These are phyloP conservation scores for Samia ricini DNA, from an alignment of 1,140 invertebrate species.

Conservation along the genomic window DNA sequence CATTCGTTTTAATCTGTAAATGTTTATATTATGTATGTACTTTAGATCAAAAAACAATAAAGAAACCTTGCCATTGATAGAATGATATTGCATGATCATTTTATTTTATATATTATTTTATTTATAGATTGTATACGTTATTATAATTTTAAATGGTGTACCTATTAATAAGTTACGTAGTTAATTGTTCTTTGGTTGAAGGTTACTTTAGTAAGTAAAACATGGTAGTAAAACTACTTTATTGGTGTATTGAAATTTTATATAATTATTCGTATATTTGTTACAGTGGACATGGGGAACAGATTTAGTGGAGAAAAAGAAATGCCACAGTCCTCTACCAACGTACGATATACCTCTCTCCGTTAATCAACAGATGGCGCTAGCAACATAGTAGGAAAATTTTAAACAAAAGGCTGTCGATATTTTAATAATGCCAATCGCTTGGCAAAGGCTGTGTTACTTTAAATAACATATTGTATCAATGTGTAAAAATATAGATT, in stretches of 20 bases:
- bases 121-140: too few relatives aligned
- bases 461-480: conserved; percentile 18
- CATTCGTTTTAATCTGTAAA: neutral
- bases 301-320: conserved; percentile 26
- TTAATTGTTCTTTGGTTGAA: too few relatives aligned
- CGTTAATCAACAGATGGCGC: neutral
- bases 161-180: too few relatives aligned
- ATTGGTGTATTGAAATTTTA: too few relatives aligned
- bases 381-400: neutral
- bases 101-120: too few relatives aligned
- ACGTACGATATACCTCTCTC: conserved; percentile 1
- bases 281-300: conserved; percentile 35
- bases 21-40: too few relatives aligned
- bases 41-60: too few relatives aligned
- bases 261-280: conserved; percentile 7
- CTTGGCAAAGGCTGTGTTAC: neutral
- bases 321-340: conserved; percentile 18
- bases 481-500: conserved; percentile 12
- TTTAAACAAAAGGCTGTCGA: neutral
- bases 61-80: too few relatives aligned
- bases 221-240: too few relatives aligned
- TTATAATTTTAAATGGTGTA: too few relatives aligned
- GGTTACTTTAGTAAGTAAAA: too few relatives aligned
- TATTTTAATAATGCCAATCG: neutral
- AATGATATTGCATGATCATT: too few relatives aligned